Evolutionary conservation across 2,888 invertebrate species (phyloP), one percentile per base, ranked within the genome.

Genomic region (Agrotis clavis): DNA sequence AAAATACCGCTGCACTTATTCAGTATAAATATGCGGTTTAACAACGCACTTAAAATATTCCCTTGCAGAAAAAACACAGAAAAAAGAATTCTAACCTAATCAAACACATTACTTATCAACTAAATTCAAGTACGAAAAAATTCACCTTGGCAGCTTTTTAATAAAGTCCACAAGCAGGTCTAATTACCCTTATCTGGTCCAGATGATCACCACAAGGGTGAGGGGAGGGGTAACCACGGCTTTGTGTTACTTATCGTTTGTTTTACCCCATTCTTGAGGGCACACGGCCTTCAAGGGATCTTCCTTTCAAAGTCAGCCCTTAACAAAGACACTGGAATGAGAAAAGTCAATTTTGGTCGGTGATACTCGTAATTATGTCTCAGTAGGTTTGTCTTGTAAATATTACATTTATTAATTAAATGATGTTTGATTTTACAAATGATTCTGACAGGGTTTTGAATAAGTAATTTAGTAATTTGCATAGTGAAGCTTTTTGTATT

Each of bases 131-230:
- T 19, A 48, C n/a, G 5, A 1, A 54, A 14, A n/a, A 41, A 30
- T 59, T 54, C 7, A n/a, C 18, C 14, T 59, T 14, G 5, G 47
- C 4, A n/a, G 7, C 19, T 61, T 45, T 21, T 21, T 41, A 64
- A 73, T 45, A 72, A 82, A 73, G 48, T 67, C 50, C 51, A 35
- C 64, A 69, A 41, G 35, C 48, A 62, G 47, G 30, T 67, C 67
- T 86, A 86, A 85, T 86, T 87, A 80, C 79, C 69, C 71, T 80
- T 80, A 86, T 85, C 85, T 82, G 60, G 68, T 63, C 64, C 66
- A 83, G 80, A 86, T 84, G 76, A 86, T 84, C 75, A 64, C 70
- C 51, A 72, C 56, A 47, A 30, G 53, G 16, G 3, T 1, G 1
- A 41, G n/a, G 0, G 50, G n/a, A 30, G 48, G 47, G 41, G 1